Percentiles rank a stretch among this genome's conserved stretches.
These are phyloP conservation scores for Clarias pachynema DNA, from an alignment of 2,797 vertebrate genomes.

Conservation along the genomic window DNA sequence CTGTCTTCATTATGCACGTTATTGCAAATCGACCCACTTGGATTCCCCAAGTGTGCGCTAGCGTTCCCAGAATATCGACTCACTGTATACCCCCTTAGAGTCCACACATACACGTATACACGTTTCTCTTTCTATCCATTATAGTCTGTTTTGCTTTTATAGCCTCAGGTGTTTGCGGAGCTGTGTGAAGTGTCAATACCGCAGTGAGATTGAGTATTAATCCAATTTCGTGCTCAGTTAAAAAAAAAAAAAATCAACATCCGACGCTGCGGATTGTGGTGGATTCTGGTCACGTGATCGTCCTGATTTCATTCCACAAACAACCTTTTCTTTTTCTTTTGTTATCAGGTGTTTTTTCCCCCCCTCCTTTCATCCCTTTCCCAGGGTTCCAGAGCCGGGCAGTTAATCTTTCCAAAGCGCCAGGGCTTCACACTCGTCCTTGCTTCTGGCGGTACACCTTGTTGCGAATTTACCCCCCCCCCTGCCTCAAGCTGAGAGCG, in stretches of 20 bases:
- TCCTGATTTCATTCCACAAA: neutral
- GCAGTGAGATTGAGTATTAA: neutral
- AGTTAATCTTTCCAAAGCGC: conserved; percentile 17
- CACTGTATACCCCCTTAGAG: neutral
- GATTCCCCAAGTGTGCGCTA: neutral
- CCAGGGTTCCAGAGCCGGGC: neutral
- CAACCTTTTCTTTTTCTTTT: neutral
- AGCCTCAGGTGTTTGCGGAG: neutral
- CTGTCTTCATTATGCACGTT: neutral
- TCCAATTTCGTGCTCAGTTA: too few species aligned
- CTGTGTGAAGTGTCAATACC: neutral
- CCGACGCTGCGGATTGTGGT: neutral
- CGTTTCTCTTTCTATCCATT: neutral
- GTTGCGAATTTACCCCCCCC: neutral
- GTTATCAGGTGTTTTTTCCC: too few species aligned
- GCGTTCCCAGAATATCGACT: conserved; percentile 1
- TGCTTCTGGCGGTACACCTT: conserved; percentile 3
- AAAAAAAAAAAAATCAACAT: too few species aligned
- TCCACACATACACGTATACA: too few species aligned
- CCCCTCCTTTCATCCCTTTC: neutral
- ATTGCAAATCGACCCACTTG: neutral
- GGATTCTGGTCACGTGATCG: neutral
- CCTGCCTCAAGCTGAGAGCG: neutral
- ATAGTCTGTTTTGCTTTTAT: neutral
- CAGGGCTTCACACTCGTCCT: conserved; percentile 1